Evolutionary conservation across 1,140 invertebrate genomes (phyloP).

Genomic region (Sitobion miscanthi): DNA sequence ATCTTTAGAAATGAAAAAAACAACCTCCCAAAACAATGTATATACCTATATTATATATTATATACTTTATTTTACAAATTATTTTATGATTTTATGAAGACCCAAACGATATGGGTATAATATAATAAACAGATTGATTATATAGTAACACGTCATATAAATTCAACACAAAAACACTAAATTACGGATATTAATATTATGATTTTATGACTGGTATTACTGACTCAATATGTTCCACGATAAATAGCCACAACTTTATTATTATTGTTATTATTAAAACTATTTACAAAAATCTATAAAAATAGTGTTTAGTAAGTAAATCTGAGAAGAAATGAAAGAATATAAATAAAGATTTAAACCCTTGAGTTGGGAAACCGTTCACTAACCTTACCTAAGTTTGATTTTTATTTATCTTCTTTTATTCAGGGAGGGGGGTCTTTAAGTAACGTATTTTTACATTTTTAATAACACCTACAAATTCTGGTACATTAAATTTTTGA

Average conservation of each 20-base stretch:
- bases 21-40: background rate
- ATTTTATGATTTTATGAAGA: background rate
- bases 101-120: no score
- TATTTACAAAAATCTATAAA: rapidly evolving
- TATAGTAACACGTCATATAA: background rate
- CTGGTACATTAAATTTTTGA: no score
- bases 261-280: background rate
- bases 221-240: background rate
- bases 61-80: background rate
- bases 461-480: no score
- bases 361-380: no score
- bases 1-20: background rate
- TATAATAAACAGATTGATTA: background rate
- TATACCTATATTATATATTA: background rate
- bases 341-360: background rate
- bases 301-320: background rate
- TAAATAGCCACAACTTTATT: background rate
- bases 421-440: no score
- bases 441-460: no score
- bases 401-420: no score
- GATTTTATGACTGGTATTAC: background rate
- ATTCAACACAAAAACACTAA: background rate
- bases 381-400: no score
- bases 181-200: background rate
- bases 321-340: background rate